A percentile compares a stretch with the other conserved stretches of the same genome.
Evolutionary conservation across 2,888 invertebrate genomes (phyloP).

Genomic region (Griposia aprilina): DNA sequence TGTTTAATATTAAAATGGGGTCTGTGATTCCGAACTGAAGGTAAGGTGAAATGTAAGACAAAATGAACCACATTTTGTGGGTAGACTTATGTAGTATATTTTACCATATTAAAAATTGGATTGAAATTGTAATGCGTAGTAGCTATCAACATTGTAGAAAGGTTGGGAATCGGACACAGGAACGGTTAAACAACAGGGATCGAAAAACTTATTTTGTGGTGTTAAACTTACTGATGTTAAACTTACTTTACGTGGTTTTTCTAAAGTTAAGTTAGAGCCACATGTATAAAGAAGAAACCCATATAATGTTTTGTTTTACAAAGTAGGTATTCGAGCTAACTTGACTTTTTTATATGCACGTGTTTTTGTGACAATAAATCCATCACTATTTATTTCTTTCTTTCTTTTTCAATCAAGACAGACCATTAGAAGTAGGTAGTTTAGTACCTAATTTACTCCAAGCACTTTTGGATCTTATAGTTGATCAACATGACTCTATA

Average conservation of each 20-base stretch:
- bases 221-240: too few relatives aligned
- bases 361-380: too few relatives aligned
- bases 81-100: conserved; percentile 55
- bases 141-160: not conserved
- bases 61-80: conserved; percentile 56
- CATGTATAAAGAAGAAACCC: not conserved
- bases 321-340: too few relatives aligned
- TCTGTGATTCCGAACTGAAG: conserved; percentile 67
- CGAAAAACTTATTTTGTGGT: too few relatives aligned
- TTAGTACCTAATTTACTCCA: not conserved
- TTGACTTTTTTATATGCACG: too few relatives aligned
- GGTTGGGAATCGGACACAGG: not conserved
- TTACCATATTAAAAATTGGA: conserved; percentile 48
- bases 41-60: conserved; percentile 46
- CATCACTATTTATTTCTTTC: too few relatives aligned
- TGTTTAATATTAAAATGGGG: conserved; percentile 72
- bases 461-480: not conserved
- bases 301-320: too few relatives aligned
- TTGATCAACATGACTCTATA: not conserved
- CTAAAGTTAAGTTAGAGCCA: not conserved
- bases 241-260: too few relatives aligned
- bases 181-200: not conserved
- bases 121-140: not conserved
- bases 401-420: not conserved
- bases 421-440: not conserved